Base-by-base conservation (phyloP, 1,140 invertebrate species). In the Pomacea maculata region DNA sequence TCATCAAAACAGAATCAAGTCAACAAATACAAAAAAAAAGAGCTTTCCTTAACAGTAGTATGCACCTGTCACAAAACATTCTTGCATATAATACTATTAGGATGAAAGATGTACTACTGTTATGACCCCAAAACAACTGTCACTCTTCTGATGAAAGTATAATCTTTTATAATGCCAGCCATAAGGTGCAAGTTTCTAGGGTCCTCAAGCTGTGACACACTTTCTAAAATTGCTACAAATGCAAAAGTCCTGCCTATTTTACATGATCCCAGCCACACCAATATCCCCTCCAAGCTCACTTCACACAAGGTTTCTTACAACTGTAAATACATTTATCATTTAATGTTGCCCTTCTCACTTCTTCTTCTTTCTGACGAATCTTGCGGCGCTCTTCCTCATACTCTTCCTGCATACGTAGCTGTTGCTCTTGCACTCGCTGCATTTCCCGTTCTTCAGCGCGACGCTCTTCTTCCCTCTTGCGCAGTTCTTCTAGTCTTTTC, bases 361-460 rank as follows among this genome's bases (percentile, higher is more conserved):
- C 88, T 70, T 91, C 90, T 65, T 90, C 87, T 79, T 91, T 89
- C 61, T 86, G 87, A 73, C 84, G 81, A 52, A 88, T 86, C 77
- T 87, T 89, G 64, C 83, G 84, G 70, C 86, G 82, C 82, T 91
- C 90, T 76, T 87, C 87, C 21, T 91, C 90, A 84, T 86, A 88
- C 78, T 91, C 89, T 55, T 77, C 65, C 83, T 90, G 87, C 81
- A 91, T 91, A 71, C 84, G 84, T 14, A 68, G 73, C 78, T 86
- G 80, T 71, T 91, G 86, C 52, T 90, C 90, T 57, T 91, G 88
- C 17, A 91, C 75, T 17, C 86, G 79, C 73, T 82, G 83, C 80
- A 88, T 86, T 80, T 90, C 86, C 68, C 84, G 85, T 70, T 91
- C 88, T 79, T 91, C 90, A 68, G 91, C 89, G 15, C 78, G 78